Conservation (phyloP, 2,888 invertebrate genomes). For the Pseudanteris insignis region DNA sequence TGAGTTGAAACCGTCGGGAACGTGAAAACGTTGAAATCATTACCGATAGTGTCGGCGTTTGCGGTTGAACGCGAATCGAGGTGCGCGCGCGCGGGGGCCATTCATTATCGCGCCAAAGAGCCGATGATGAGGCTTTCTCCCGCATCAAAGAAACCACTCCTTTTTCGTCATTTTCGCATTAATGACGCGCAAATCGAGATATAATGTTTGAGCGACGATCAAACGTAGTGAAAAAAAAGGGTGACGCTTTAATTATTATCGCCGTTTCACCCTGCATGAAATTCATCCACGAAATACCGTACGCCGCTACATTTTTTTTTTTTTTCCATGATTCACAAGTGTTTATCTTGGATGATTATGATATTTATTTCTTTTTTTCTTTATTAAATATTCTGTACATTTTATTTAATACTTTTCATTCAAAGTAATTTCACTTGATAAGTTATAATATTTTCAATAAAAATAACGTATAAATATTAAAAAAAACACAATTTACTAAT, state of each 20-base stretch:
- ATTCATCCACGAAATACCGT: too few relatives aligned
- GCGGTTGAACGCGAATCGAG: slow-evolving; percentile 40
- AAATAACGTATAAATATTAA: too few relatives aligned
- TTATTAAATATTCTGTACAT: too few relatives aligned
- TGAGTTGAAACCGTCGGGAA: slow-evolving; percentile 60
- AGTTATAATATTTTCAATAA: too few relatives aligned
- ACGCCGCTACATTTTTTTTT: too few relatives aligned
- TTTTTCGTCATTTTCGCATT: slow-evolving; percentile 36
- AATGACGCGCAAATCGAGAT: slow-evolving; percentile 39
- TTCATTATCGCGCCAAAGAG: slow-evolving; percentile 48
- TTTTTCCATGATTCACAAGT: too few relatives aligned
- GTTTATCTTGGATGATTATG: too few relatives aligned
- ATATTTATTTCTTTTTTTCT: too few relatives aligned
- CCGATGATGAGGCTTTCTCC: slow-evolving; percentile 30
- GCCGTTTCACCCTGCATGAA: too few relatives aligned
- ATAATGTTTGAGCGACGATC: slow-evolving; percentile 31
- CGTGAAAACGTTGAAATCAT: slow-evolving; percentile 58
- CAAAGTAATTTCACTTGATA: too few relatives aligned
- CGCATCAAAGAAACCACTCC: slow-evolving; percentile 37
- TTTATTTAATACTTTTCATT: too few relatives aligned
- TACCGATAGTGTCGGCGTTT: slow-evolving; percentile 49
- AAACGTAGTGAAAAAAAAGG: slow-evolving; percentile 29
- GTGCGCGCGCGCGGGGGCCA: slow-evolving; percentile 38
- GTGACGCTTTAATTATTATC: slow-evolving; percentile 3
- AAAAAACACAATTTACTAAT: too few relatives aligned